Evolutionary conservation across 1,140 invertebrate species (phyloP), one percentile per base, ranked within the genome.

Genomic region (Subanguina moxae): DNA sequence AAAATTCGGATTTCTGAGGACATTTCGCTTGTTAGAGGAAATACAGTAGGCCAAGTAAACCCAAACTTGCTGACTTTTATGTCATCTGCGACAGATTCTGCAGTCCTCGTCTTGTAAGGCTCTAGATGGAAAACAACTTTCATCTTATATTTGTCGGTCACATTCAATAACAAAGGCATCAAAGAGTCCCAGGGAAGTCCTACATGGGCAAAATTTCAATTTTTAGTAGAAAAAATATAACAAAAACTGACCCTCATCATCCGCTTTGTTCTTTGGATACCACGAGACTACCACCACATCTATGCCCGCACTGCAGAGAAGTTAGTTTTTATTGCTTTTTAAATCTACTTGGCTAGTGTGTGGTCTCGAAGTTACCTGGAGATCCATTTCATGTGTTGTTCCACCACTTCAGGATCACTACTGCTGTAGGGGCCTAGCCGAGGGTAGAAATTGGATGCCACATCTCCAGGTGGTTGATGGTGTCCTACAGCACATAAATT

Each of bases 111-210:
- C 68, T 83, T 82, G 76, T 84, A 86, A 32, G 85, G 85, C 73
- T 86, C 85, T 52, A 86, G 78, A 71, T 86, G 85, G 70, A 86
- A 81, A 62, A 80, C 69, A 64, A 86, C 80, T 78, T 86, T 86
- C 15, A 86, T 48, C 21, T 77, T 71, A 69, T 80, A 82, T 65
- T 82, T 76, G n/a, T 78, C 57, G 43, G 84, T 83, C 17, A 64
- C 65, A 72, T 85, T 69, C 64, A 80, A 48, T 8, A 80, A 56
- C 15, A 57, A 15, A 0, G 78, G 75, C 17, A 80, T 76, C 23
- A 78, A 42, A 27, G 23, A 23, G 27, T 80, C 76, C 77, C 77
- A 80, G 8, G 78, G 68, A 64, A 64, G n/a, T 5, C 28, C 23
- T 64, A 28, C 13, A n/a, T n/a, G n/a, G n/a, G 28, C 65, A 64